Evolutionary conservation across 2,797 vertebrate genomes (phyloP).

Genomic region (Nyctibius grandis): DNA sequence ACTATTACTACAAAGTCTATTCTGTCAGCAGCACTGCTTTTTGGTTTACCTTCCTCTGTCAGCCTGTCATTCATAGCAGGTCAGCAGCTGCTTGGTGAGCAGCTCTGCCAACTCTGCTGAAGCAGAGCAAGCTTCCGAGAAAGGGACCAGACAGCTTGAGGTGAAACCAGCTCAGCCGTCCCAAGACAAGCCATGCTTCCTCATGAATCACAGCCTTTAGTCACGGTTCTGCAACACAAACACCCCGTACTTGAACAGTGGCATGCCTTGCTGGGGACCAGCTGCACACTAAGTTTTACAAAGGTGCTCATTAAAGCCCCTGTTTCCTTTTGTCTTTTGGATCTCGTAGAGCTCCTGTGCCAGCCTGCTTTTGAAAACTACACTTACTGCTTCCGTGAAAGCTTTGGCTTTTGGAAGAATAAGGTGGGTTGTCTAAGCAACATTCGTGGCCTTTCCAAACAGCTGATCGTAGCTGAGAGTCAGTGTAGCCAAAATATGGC

Average conservation of each 20-base stretch:
- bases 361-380: not conserved
- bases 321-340: not conserved
- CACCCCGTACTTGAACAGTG: accelerated
- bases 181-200: not conserved
- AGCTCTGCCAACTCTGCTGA: not conserved
- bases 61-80: not conserved
- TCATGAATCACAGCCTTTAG: not conserved
- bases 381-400: not conserved
- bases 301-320: not conserved
- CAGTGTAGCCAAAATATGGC: not conserved
- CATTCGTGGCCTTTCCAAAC: not conserved
- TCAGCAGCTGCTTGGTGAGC: not conserved
- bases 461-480: not conserved
- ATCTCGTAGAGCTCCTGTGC: not conserved
- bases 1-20: not conserved
- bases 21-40: not conserved
- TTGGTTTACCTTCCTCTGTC: not conserved
- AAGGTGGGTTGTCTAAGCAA: not conserved
- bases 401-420: not conserved
- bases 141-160: not conserved
- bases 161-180: not conserved
- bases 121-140: not conserved
- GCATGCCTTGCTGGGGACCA: not conserved
- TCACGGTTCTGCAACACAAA: not conserved
- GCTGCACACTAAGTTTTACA: not conserved